Conservation (phyloP, 1,140 invertebrate species). For the Dreissena rostriformis region DNA sequence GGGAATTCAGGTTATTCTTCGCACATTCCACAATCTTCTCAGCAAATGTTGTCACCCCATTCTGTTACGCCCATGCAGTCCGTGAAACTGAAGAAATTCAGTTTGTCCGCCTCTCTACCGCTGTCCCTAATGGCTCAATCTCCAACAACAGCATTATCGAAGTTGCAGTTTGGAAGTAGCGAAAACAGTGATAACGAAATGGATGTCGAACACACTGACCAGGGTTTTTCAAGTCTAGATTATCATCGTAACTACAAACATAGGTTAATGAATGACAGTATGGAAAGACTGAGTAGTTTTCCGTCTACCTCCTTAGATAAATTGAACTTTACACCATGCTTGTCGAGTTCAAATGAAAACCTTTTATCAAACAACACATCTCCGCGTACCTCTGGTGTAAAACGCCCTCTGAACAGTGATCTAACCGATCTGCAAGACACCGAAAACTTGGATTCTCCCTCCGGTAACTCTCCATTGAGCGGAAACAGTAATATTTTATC, state of each 20-base stretch:
- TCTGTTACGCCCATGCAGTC: slow-evolving; percentile 44
- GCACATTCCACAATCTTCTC: slow-evolving; percentile 45
- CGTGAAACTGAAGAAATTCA: slow-evolving; percentile 43
- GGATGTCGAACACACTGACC: slow-evolving; percentile 1
- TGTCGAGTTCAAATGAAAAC: slow-evolving; percentile 62
- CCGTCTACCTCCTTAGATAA: slow-evolving; percentile 79
- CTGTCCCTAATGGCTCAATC: slow-evolving; percentile 68
- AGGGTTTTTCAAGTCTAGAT: not conserved
- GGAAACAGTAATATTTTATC: slow-evolving; percentile 51
- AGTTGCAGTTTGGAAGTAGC: slow-evolving; percentile 79
- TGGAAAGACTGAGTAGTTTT: slow-evolving; percentile 60
- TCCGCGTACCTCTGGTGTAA: slow-evolving; percentile 45
- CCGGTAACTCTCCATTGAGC: slow-evolving; percentile 56
- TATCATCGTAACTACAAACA: not conserved
- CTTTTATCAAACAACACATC: slow-evolving; percentile 37
- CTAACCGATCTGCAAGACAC: slow-evolving; percentile 27
- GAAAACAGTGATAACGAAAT: slow-evolving; percentile 56
- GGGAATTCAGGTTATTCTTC: not conserved
- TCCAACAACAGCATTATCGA: slow-evolving; percentile 80
- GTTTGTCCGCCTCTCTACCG: slow-evolving; percentile 29
- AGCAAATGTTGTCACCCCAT: slow-evolving; percentile 2
- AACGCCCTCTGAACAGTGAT: slow-evolving; percentile 43
- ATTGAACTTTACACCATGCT: slow-evolving; percentile 78
- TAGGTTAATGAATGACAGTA: slow-evolving; percentile 41
- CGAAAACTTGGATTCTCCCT: slow-evolving; percentile 46